phyloP scores from a whole-genome alignment of 2,888 invertebrate genomes.

The Artemia sinica region DNA sequence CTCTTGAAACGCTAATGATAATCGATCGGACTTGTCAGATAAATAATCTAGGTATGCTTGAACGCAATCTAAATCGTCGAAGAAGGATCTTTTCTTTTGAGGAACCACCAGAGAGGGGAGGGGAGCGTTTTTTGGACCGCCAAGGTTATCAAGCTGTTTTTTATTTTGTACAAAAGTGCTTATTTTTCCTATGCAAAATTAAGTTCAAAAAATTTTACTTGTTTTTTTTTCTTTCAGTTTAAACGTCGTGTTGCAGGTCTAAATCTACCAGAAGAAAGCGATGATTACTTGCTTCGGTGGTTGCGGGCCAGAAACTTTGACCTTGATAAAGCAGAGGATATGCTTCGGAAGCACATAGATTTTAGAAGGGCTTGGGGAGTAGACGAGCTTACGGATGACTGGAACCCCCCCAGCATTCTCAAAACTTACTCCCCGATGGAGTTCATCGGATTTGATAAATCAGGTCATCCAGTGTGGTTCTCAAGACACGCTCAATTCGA shows the following conservation, averaged over 20 bases:
- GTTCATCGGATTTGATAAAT: constrained; percentile 8
- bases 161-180: no score
- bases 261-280: background rate
- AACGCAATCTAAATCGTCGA: no score
- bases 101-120: no score
- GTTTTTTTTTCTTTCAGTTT: background rate
- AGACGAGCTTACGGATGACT: constrained; percentile 2
- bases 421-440: background rate
- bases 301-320: background rate
- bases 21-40: no score
- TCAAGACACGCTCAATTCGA: constrained; percentile 4
- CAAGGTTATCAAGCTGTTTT: no score
- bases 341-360: constrained; percentile 6
- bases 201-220: no score
- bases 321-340: constrained; percentile 3
- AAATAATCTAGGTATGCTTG: no score
- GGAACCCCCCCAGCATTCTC: background rate
- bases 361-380: constrained; percentile 8
- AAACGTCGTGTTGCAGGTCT: background rate
- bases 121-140: no score
- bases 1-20: no score
- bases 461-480: background rate
- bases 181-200: no score
- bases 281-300: background rate
- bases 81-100: no score